phyloP scores from a whole-genome alignment of 2,888 invertebrate species.

The Punctoribates punctum region DNA sequence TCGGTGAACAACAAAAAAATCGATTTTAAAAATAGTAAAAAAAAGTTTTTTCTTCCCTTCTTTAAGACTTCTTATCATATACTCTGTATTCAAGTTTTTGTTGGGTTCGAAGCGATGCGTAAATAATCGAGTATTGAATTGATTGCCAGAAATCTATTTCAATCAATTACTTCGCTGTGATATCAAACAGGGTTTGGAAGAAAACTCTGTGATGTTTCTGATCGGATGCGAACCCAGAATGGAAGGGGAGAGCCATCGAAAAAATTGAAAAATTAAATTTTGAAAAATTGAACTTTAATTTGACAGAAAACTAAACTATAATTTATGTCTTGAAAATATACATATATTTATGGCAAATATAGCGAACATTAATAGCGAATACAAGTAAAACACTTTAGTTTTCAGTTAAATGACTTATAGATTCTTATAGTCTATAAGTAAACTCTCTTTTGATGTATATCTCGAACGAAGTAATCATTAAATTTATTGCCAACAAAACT shows the following conservation, averaged over 20 bases:
- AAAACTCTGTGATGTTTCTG: background rate
- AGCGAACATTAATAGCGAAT: background rate
- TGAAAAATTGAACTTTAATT: conserved; percentile 32
- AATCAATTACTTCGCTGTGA: conserved; percentile 23
- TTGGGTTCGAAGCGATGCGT: background rate
- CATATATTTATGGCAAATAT: background rate
- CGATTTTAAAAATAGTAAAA: too few relatives aligned
- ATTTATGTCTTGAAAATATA: conserved; percentile 1
- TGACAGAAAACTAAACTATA: conserved; percentile 20
- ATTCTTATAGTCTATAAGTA: background rate
- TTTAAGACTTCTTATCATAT: too few relatives aligned
- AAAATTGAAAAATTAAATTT: background rate
- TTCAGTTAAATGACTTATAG: too few relatives aligned
- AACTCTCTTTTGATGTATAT: background rate
- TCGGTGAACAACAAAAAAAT: too few relatives aligned
- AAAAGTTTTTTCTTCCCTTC: too few relatives aligned
- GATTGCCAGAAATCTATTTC: conserved; percentile 31
- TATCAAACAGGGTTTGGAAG: too few relatives aligned
- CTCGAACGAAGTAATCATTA: background rate
- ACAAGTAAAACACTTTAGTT: too few relatives aligned
- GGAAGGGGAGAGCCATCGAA: background rate
- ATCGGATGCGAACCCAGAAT: background rate
- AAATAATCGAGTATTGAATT: conserved; percentile 31
- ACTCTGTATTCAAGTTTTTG: too few relatives aligned
- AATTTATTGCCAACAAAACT: background rate